A percentile compares a stretch with the other conserved stretches of the same genome.
These are phyloP conservation scores for Orcinus orca DNA, from an alignment of 2,113 vertebrate genomes.

Conservation along the genomic window DNA sequence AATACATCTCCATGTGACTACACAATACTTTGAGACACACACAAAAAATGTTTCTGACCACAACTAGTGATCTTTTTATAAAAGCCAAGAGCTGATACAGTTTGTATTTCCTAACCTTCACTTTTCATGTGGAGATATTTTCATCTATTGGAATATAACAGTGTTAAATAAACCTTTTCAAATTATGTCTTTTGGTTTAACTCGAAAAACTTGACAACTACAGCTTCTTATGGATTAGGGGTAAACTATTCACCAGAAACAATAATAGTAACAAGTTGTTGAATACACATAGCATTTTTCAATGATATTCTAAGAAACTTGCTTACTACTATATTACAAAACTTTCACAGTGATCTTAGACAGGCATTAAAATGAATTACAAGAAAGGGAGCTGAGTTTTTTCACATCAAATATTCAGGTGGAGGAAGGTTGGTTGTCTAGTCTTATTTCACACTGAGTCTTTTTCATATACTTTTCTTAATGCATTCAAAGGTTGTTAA, in stretches of 20 bases:
- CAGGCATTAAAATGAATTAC: conserved; percentile 40
- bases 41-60: neutral
- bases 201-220: neutral
- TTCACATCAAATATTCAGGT: conserved; percentile 54
- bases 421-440: conserved; percentile 59
- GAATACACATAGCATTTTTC: conserved; percentile 11
- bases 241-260: conserved; percentile 27
- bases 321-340: conserved; percentile 13
- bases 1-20: neutral
- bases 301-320: conserved; percentile 54
- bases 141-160: neutral
- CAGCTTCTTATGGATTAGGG: neutral
- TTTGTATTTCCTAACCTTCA: neutral
- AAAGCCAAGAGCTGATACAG: neutral
- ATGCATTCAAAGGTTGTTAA: conserved; percentile 82
- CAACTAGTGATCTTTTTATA: neutral
- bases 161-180: conserved; percentile 39
- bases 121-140: neutral
- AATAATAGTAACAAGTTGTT: conserved; percentile 37
- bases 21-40: neutral
- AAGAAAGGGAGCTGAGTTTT: conserved; percentile 61
- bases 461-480: conserved; percentile 80
- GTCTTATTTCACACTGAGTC: conserved; percentile 68
- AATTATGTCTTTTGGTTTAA: neutral
- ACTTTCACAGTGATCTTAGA: conserved; percentile 63